A percentile compares a stretch with the other conserved stretches of the same genome.
Evolutionary conservation across 2,888 invertebrate genomes (phyloP).

Genomic region (Helobdella robusta): DNA sequence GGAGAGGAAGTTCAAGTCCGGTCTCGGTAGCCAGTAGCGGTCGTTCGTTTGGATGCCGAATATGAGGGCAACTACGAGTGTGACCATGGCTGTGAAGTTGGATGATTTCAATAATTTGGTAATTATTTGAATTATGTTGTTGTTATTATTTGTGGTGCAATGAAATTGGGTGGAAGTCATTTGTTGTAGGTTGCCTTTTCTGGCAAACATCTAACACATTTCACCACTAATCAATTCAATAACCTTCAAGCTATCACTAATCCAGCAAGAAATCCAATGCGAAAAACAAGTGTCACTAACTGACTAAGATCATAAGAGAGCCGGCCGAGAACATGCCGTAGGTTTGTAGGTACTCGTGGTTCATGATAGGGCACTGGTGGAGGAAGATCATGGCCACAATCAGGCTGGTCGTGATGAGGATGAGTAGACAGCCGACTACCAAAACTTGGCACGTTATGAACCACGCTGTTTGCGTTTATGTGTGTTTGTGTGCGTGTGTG

Average conservation of each 20-base stretch:
- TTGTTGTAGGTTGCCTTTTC: too few species aligned
- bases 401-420: conserved; percentile 41
- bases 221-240: too few species aligned
- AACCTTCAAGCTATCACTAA: too few species aligned
- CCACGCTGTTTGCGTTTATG: too few species aligned
- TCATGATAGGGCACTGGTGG: conserved; percentile 36
- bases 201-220: too few species aligned
- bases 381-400: conserved; percentile 34
- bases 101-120: too few species aligned
- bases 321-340: conserved; percentile 35
- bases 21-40: conserved; percentile 38
- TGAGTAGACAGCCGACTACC: conserved; percentile 72
- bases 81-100: conserved; percentile 34
- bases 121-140: too few species aligned
- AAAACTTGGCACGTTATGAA: conserved; percentile 86
- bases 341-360: conserved; percentile 37
- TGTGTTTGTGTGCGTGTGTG: too few species aligned
- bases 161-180: too few species aligned
- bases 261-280: too few species aligned
- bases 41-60: conserved; percentile 36
- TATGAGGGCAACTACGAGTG: conserved; percentile 32
- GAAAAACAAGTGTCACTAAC: conserved; percentile 32
- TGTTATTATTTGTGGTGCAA: too few species aligned
- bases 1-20: conserved; percentile 37
- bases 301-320: conserved; percentile 33